Evolutionary conservation across 2,888 invertebrate genomes (phyloP).

Genomic region (Macrosiphum euphorbiae): DNA sequence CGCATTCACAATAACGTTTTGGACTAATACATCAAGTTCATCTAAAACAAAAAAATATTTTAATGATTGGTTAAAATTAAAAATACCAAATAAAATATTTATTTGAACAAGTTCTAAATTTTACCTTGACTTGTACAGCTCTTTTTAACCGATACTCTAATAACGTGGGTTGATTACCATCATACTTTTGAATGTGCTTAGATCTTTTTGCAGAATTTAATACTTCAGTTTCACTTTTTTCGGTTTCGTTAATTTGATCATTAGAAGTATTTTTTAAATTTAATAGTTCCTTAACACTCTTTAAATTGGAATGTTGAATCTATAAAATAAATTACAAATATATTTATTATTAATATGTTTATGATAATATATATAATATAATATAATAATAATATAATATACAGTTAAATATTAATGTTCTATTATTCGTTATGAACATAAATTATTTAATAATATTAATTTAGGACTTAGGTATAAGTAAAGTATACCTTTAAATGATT

Average conservation of each 20-base stretch:
- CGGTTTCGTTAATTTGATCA: background rate
- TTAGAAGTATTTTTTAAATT: background rate
- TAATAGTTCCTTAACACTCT: background rate
- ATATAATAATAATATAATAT: no score
- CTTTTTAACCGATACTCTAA: background rate
- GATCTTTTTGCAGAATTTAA: background rate
- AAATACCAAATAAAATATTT: background rate
- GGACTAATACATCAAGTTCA: conserved; percentile 24
- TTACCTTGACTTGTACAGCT: conserved; percentile 32
- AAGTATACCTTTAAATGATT: conserved; percentile 19
- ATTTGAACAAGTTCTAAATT: background rate
- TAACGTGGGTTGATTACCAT: background rate
- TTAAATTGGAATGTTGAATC: conserved; percentile 10
- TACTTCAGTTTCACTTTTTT: background rate
- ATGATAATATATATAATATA: background rate
- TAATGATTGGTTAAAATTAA: background rate
- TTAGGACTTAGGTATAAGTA: background rate
- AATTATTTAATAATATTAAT: background rate
- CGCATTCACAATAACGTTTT: conserved; percentile 21
- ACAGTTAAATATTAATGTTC: background rate
- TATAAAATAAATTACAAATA: background rate
- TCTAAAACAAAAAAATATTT: conserved; percentile 13
- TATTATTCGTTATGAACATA: background rate
- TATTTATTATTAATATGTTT: no score
- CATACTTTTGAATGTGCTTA: background rate